Base-by-base conservation (phyloP, 2,797 vertebrate species). In the Gymnoscopelus braueri region DNA sequence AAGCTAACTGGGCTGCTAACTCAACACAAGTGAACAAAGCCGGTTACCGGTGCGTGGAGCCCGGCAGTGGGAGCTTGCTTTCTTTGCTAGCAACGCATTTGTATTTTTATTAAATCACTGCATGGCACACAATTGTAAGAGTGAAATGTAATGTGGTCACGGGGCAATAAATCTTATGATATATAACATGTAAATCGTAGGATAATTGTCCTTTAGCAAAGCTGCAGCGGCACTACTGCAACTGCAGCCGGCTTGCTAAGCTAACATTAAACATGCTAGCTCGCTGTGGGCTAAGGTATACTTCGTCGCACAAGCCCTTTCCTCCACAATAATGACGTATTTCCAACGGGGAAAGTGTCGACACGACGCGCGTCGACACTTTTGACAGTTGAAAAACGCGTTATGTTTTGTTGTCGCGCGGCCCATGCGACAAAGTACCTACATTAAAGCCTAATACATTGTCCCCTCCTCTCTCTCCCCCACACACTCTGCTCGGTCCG, bases 201-300 rank as follows among this genome's bases (percentile, higher is more conserved):
- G 4, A 55, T 11, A 44, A 44, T 3, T 44, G 39, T 44, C 7
- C 39, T 44, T 10, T 44, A 44, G 39, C 39, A 10, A 19, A 9
- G 39, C 39, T 44, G 39, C 39, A 44, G 8, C 2, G 9, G 2
- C n/a, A n/a, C n/a, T 44, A 39, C 1, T 39, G 52, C 26, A 29
- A 49, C 49, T 59, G 51, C 65, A 67, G 51, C 72, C 86, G 88
- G 91, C 86, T 83, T 70, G 60, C 52, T 71, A 70, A 73, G 88
- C 87, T 89, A 90, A 80, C 56, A 73, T 83, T 91, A 93, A 44
- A 87, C 91, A 81, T 70, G 26, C 35, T 72, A 86, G 91, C 90
- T 61, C 83, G 85, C 86, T 80, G 78, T 9, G 8, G 32, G 13
- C n/a, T 54, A 39, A 52, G 44, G 14, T 5, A 48, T 48, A 52